Base-by-base conservation (phyloP, 2,797 vertebrate species). In the Sebastes goodei region DNA sequence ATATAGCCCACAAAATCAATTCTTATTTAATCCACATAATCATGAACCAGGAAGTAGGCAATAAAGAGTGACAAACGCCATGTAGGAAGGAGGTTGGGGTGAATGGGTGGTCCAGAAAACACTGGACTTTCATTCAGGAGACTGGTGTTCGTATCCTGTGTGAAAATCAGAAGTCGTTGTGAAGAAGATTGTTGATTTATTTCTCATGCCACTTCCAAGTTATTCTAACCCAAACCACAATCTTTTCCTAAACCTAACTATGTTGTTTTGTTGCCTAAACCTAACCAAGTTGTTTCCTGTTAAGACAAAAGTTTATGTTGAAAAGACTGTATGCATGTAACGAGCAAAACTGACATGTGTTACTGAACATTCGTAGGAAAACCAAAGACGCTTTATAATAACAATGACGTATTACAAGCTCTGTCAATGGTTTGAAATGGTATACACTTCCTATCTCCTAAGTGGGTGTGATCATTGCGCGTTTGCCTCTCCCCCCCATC, bases 21-120 rank as follows among this genome's bases (percentile, higher is more conserved):
- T 42, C 0, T 42, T n/a, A 52, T 52, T 17, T 52, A 17, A 52
- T 52, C 46, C 0, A 52, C 3, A 0, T 52, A 52, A 52, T 0
- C 46, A 4, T 52, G 2, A n/a, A 52, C 46, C 46, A n/a, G 46
- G 46, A 52, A n/a, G 46, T 52, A 52, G 7, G 0, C 20, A 52
- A n/a, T 52, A 0, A 52, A 49, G 46, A 20, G 0, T 0, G 2
- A 49, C 3, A 49, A 49, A 49, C 1, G 17, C 17, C 7, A 20
- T 0, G 3, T 49, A 49, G 7, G 46, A 20, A 20, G 46, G 46
- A 49, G 46, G 46, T 17, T 17, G 17, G 46, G 46, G 46, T 49
- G 46, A 42, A 42, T 42, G 0, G 38, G 12, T 14, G 38, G 2
- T 42, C 38, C 38, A 14, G 38, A 42, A 42, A 42, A 42, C 38